Evolutionary conservation across 2,888 invertebrate genomes (phyloP), one percentile per base, ranked within the genome.

Genomic region (Caenorhabditis sp.): DNA sequence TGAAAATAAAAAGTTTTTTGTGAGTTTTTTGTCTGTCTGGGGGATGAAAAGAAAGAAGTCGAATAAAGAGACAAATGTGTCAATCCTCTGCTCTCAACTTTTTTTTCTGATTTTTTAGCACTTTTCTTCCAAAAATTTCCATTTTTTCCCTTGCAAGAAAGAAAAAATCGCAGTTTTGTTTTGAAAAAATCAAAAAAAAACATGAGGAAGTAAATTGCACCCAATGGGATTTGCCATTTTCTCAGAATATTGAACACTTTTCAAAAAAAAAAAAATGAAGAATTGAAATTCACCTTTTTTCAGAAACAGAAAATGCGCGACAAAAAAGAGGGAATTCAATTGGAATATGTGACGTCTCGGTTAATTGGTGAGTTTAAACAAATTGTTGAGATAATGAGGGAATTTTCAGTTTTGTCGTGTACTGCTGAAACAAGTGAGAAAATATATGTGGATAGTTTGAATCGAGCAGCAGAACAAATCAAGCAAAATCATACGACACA

Each of bases 401-500:
- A 21, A 50, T 54, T 43, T 69, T 43, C 69, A 76, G 76, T 63
- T 21, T 21, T 78, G 5, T 66, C 71, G 0, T 71, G 76, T 38
- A 66, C 76, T 1, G 64, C 61, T 2, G 68, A 73, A 49, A 68
- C 67, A 0, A 70, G 68, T 31, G 77, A 76, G 20, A 70, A 72
- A 12, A 69, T 67, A 12, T 80, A 75, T 63, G 67, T 65, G 12
- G 80, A 80, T 26, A 65, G 76, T 0, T 38, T 80, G 52, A 23
- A 64, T n/a, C 43, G 50, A 17, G 74, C 70, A 0, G 92, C 93
- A 52, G 92, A 60, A 36, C 66, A 69, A 31, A 31, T 74, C 1
- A 59, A 67, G 25, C 66, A 43, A 4, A 59, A 63, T 10, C 74
- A 74, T 50, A 53, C 38, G 26, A 74, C 66, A 23, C 69, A 74